A percentile compares a stretch with the other conserved stretches of the same genome.
Conservation (phyloP, 2,797 vertebrate genomes). For the Danio jaintianensis region DNA sequence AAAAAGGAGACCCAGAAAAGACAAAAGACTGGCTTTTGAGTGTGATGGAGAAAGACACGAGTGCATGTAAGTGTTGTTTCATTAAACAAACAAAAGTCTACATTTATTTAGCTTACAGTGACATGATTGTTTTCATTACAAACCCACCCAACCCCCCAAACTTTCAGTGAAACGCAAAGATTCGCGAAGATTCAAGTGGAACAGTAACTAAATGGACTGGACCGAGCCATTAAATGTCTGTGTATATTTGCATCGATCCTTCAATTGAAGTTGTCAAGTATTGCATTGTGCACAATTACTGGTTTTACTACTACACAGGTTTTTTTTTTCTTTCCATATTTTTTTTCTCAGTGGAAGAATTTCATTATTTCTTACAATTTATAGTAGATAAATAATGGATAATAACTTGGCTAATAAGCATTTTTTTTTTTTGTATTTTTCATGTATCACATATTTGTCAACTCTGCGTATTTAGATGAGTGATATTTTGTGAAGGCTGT, state of each 20-base stretch:
- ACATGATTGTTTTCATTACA: no score
- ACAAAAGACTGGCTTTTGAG: slow-evolving; percentile 61
- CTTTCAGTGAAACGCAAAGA: slow-evolving; percentile 53
- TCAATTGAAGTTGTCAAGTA: neutral
- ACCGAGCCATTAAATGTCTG: no score
- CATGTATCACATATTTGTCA: no score
- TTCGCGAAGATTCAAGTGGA: slow-evolving; percentile 55
- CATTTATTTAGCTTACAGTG: neutral
- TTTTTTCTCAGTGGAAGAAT: neutral
- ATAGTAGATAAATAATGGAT: no score
- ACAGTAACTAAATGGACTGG: slow-evolving; percentile 1
- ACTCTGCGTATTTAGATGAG: no score
- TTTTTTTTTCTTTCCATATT: no score
- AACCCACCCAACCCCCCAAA: neutral
- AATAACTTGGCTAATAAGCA: no score
- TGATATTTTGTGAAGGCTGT: no score
- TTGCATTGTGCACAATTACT: neutral
- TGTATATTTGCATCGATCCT: neutral
- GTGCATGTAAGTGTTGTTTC: slow-evolving; percentile 55
- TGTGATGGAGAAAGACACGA: slow-evolving; percentile 62
- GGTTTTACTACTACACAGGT: no score
- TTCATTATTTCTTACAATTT: neutral
- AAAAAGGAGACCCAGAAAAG: slow-evolving; percentile 30
- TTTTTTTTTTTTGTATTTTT: no score
- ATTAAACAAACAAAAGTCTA: neutral